These are phyloP conservation scores for Epistrophe grossulariae DNA, from an alignment of 2,888 invertebrate species.

Conservation along the genomic window DNA sequence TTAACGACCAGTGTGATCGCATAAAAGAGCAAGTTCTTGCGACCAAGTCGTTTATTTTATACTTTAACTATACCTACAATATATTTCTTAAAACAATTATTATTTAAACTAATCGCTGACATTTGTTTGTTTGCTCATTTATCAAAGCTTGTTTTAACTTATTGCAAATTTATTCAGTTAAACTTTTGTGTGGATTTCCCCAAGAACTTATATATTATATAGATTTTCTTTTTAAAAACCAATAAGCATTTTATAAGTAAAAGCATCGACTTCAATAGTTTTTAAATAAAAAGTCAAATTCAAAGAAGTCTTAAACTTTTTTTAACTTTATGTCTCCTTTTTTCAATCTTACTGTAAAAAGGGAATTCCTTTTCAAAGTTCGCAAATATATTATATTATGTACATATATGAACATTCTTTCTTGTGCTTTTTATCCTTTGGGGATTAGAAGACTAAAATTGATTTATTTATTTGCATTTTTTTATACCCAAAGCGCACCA, in stretches of 20 bases:
- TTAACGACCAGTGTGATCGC: too few species aligned
- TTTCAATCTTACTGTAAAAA: slow-evolving; percentile 14
- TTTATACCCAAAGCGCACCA: slow-evolving; percentile 6
- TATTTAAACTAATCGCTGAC: background rate
- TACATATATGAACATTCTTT: background rate
- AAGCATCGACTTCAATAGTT: slow-evolving; percentile 13
- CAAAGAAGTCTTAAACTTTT: slow-evolving; percentile 10
- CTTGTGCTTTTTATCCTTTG: slow-evolving; percentile 21
- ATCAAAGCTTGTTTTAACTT: background rate
- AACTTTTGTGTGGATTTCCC: background rate
- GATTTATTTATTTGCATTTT: slow-evolving; percentile 72
- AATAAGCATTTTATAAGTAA: slow-evolving; percentile 18
- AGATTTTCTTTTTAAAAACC: background rate
- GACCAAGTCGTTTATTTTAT: too few species aligned
- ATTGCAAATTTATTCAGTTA: background rate
- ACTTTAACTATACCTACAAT: too few species aligned
- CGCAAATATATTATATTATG: background rate
- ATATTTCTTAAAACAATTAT: background rate
- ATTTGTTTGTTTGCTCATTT: background rate
- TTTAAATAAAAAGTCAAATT: slow-evolving; percentile 11
- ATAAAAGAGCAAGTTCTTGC: too few species aligned
- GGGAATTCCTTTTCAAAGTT: slow-evolving; percentile 16
- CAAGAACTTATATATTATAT: background rate
- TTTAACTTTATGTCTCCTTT: background rate
- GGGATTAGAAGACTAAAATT: slow-evolving; percentile 55